Percentiles rank a stretch among this genome's conserved stretches.
phyloP scores from a whole-genome alignment of 1,140 invertebrate genomes.

The Holotrichia oblita region DNA sequence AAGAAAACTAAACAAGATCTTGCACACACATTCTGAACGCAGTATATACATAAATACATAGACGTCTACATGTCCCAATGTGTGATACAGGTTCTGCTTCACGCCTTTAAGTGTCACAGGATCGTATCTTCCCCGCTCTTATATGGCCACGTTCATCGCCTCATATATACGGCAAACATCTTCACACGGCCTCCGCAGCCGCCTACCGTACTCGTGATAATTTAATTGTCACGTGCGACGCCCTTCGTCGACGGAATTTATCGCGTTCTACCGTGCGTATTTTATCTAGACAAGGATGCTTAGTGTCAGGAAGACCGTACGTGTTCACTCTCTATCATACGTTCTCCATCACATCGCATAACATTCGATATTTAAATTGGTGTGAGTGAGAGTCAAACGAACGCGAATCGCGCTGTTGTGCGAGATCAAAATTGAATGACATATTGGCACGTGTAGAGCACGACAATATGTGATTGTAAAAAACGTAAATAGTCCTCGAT shows the following conservation, averaged over 20 bases:
- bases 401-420: neutral
- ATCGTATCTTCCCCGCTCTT: neutral
- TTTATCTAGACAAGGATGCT: constrained; percentile 25
- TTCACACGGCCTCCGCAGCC: neutral
- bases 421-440: constrained; percentile 17
- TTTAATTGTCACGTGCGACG: constrained; percentile 32
- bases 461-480: neutral
- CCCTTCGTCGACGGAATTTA: constrained; percentile 17
- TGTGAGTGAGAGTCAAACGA: neutral
- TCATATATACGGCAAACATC: neutral
- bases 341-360: neutral
- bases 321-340: neutral
- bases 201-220: constrained; percentile 24
- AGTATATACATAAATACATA: too few relatives aligned
- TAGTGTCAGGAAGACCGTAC: neutral
- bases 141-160: neutral
- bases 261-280: constrained; percentile 10
- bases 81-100: too few relatives aligned
- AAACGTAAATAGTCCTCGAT: too few relatives aligned
- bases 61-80: too few relatives aligned
- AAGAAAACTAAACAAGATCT: too few relatives aligned
- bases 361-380: constrained; percentile 8
- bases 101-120: constrained; percentile 19
- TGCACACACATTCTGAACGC: too few relatives aligned
- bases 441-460: constrained; percentile 15